Conservation (phyloP, 2,888 invertebrate genomes). For the Polydrusus tereticollis region DNA sequence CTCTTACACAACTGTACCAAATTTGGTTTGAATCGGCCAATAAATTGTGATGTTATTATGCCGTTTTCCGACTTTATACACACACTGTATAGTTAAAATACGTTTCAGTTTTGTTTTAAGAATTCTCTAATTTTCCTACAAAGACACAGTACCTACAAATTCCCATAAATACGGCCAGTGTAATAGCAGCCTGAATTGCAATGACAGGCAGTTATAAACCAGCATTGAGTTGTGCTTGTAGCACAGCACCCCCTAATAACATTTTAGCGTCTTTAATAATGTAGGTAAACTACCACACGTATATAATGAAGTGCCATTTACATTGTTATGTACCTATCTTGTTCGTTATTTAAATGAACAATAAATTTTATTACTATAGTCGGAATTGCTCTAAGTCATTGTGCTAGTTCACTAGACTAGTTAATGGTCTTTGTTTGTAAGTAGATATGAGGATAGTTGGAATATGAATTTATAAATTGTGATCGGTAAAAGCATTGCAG, state of each 20-base stretch:
- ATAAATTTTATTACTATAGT: constrained; percentile 7
- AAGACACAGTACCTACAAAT: neutral
- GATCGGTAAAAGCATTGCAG: no score
- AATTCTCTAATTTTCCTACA: neutral
- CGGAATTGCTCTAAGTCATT: neutral
- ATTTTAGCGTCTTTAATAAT: constrained; percentile 13
- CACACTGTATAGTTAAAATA: no score
- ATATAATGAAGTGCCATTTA: constrained; percentile 3
- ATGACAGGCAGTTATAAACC: constrained; percentile 19
- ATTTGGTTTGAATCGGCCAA: no score
- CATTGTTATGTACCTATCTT: neutral
- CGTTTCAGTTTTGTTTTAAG: no score
- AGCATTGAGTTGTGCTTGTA: constrained; percentile 21
- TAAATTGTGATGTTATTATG: no score
- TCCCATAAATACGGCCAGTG: neutral
- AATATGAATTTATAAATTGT: no score
- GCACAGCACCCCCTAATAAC: constrained; percentile 2
- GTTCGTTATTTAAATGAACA: neutral
- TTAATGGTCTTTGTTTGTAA: neutral
- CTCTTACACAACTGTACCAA: no score
- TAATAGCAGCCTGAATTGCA: constrained; percentile 1
- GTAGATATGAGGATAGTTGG: no score
- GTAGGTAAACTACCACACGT: neutral
- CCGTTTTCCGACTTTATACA: no score
- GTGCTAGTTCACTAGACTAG: no score